Base-by-base conservation (phyloP, 2,888 invertebrate genomes). In the Aleiodes alternator region DNA sequence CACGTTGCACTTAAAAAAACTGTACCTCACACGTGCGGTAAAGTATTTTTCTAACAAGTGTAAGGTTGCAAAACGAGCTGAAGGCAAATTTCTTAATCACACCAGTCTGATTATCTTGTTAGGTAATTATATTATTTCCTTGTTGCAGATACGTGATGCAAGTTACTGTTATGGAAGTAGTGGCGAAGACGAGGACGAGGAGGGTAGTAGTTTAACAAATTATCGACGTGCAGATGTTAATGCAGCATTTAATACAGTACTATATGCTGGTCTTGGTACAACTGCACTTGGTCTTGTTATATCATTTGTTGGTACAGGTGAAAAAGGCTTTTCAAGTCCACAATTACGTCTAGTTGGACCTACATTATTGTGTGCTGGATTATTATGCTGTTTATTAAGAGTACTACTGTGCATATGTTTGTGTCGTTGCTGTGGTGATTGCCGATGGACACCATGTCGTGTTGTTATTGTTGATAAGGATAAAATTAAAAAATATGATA, bases 261-360 rank as follows among this genome's bases (percentile, higher is more conserved):
- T 97, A 73, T 96, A 96, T 90, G 95, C 96, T 69, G 96, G 96
- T 73, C 92, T 97, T 82, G 95, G 94, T 82, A 95, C 94, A 31
- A 94, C 96, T 78, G 95, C 96, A 31, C 91, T 96, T 82, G 97
- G 96, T 74, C 93, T 96, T 85, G 95, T 96, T 84, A 95, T 96
- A 84, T 95, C 96, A 88, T 96, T 96, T 91, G 96, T 96, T 81
- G 96, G 96, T 83, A 96, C 96, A 81, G 96, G 96, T 86, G 96
- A 96, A 91, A 96, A 96, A 91, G 94, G 92, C 94, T 90, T 96
- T 95, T 93, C 96, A 94, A 96, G 96, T 81, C 93, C 95, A 80
- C 96, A 96, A 88, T 91, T 97, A 83, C 93, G 96, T 84, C 92
- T 96, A 86, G 96, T 96, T 90, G 97, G 97, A 79, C 96, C 96